Percentiles rank a stretch among this genome's conserved stretches.
Evolutionary conservation across 2,797 vertebrate species (phyloP).

Genomic region (Microcaecilia unicolor): DNA sequence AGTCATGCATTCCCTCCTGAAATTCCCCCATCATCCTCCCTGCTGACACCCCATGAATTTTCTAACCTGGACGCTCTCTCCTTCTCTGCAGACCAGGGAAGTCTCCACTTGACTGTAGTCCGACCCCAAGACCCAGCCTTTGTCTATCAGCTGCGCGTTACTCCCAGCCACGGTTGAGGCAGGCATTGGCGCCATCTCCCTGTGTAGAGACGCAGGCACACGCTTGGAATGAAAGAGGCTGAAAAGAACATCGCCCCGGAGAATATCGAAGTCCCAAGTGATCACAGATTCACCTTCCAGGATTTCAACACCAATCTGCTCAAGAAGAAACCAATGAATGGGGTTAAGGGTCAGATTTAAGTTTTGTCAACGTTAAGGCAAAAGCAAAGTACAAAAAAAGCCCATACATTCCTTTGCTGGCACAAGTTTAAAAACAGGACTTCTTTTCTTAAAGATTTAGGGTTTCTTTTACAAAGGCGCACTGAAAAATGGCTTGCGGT

Average conservation of each 20-base stretch:
- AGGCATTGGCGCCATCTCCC: conserved; percentile 12
- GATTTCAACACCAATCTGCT: conserved; percentile 55
- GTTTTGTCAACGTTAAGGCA: background rate
- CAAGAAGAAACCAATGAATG: background rate
- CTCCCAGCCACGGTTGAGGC: conserved; percentile 17
- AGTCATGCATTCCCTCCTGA: too few relatives aligned
- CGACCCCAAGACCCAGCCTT: conserved; percentile 43
- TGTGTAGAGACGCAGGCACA: conserved; percentile 21
- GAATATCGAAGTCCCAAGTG: conserved; percentile 70
- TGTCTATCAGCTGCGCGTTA: conserved; percentile 45
- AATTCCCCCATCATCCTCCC: too few relatives aligned
- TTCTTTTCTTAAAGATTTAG: too few relatives aligned
- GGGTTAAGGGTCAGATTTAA: too few relatives aligned
- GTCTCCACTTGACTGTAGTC: conserved; percentile 59
- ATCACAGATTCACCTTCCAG: conserved; percentile 58
- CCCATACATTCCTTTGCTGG: too few relatives aligned
- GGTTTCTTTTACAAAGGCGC: too few relatives aligned
- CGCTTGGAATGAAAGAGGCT: conserved; percentile 63
- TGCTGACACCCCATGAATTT: too few relatives aligned
- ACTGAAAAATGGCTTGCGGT: too few relatives aligned
- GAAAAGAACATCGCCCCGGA: conserved; percentile 63
- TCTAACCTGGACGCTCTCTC: conserved; percentile 69
- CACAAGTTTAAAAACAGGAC: too few relatives aligned
- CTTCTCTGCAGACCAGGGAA: conserved; percentile 57
- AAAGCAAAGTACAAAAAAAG: background rate